phyloP scores from a whole-genome alignment of 2,888 invertebrate genomes.

The Steinernema carpocapsae region DNA sequence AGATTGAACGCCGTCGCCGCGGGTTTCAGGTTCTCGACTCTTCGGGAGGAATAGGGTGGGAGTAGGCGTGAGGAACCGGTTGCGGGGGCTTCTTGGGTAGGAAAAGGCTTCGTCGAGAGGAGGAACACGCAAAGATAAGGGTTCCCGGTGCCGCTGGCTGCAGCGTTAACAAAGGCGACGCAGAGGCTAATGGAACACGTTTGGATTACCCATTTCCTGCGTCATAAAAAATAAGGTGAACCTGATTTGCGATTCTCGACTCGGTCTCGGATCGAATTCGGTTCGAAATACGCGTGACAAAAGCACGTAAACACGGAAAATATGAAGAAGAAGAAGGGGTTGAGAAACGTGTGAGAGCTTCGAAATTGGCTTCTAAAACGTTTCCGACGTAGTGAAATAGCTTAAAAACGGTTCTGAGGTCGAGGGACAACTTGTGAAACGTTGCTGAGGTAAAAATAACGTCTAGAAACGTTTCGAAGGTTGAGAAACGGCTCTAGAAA shows the following conservation, averaged over 20 bases:
- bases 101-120: not conserved
- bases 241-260: conserved; percentile 2
- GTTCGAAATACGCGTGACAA: not conserved
- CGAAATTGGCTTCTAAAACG: no score
- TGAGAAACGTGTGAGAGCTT: no score
- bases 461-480: no score
- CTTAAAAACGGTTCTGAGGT: no score
- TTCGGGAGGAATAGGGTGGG: not conserved
- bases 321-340: no score
- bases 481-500: no score
- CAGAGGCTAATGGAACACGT: conserved; percentile 34
- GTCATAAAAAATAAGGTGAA: not conserved
- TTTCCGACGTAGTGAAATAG: no score
- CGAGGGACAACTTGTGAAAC: no score
- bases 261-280: no score
- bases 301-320: not conserved
- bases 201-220: not conserved
- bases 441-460: no score
- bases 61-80: not conserved
- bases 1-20: not conserved
- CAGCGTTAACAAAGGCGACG: not conserved
- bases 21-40: conserved; percentile 26
- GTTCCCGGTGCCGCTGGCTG: not conserved
- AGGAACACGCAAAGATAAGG: not conserved
- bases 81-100: not conserved